Evolutionary conservation across 64 coral and sea anemone species (phyloP).

Genomic region (Actinia tenebrosa): DNA sequence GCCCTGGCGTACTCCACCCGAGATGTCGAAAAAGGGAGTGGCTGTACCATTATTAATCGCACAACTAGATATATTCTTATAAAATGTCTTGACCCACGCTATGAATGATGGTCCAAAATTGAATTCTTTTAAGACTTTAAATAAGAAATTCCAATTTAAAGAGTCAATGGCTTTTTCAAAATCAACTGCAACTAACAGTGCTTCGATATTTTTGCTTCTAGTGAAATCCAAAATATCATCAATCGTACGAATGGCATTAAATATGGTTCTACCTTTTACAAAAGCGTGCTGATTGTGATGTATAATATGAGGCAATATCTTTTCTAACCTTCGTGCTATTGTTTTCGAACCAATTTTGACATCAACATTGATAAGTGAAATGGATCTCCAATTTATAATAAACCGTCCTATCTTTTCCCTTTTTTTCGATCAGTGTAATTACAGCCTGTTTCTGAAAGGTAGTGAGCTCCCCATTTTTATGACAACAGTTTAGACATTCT

Average conservation of each 20-base stretch:
- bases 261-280: slow-evolving; percentile 36
- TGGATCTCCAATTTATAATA: slow-evolving; percentile 42
- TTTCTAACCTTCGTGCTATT: slow-evolving; percentile 38
- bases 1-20: neutral
- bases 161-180: no score
- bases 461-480: slow-evolving; percentile 11
- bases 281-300: slow-evolving; percentile 34
- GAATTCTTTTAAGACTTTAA: no score
- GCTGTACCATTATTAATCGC: neutral
- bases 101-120: no score
- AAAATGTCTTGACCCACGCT: neutral
- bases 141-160: no score
- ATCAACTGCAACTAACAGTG: no score
- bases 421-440: slow-evolving; percentile 44
- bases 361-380: slow-evolving; percentile 46
- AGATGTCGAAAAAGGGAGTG: neutral
- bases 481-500: slow-evolving; percentile 12
- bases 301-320: slow-evolving; percentile 20
- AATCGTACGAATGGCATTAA: neutral
- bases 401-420: slow-evolving; percentile 35
- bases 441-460: slow-evolving; percentile 40
- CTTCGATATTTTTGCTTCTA: no score
- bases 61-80: slow-evolving; percentile 1
- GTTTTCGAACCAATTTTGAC: slow-evolving; percentile 46
- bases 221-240: no score